phyloP scores from a whole-genome alignment of 2,888 invertebrate species.

The Endotricha flammealis region DNA sequence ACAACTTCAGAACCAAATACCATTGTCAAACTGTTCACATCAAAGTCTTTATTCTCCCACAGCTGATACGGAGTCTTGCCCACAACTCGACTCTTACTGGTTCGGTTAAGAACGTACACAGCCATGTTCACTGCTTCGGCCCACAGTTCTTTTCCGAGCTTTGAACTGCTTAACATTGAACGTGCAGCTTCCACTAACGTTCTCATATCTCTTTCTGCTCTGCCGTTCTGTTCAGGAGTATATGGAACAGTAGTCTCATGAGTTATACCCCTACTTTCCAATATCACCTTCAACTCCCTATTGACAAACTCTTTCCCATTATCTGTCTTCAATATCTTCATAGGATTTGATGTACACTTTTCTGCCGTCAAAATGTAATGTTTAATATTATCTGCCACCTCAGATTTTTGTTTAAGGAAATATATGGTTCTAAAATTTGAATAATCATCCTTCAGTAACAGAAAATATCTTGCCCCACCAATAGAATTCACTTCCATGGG shows the following conservation, averaged over 20 bases:
- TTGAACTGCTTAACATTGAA: slow-evolving; percentile 11
- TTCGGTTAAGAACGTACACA: too few species aligned
- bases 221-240: slow-evolving; percentile 14
- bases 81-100: neutral
- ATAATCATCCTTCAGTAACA: slow-evolving; percentile 11
- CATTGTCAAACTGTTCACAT: too few species aligned
- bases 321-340: neutral
- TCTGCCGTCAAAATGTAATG: too few species aligned
- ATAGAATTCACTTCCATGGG: slow-evolving; percentile 10
- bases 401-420: neutral
- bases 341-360: neutral
- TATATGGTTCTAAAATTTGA: slow-evolving; percentile 2
- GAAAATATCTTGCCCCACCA: slow-evolving; percentile 11
- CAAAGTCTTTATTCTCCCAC: neutral
- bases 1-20: too few species aligned
- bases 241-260: neutral
- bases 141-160: slow-evolving; percentile 3
- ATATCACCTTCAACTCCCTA: neutral
- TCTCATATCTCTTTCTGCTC: slow-evolving; percentile 11
- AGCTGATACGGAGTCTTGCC: neutral
- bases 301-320: neutral
- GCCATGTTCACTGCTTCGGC: slow-evolving; percentile 1
- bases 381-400: too few species aligned
- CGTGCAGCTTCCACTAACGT: slow-evolving; percentile 13
- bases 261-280: neutral